phyloP scores from a whole-genome alignment of 2,888 invertebrate genomes.

The Meteorus colon region DNA sequence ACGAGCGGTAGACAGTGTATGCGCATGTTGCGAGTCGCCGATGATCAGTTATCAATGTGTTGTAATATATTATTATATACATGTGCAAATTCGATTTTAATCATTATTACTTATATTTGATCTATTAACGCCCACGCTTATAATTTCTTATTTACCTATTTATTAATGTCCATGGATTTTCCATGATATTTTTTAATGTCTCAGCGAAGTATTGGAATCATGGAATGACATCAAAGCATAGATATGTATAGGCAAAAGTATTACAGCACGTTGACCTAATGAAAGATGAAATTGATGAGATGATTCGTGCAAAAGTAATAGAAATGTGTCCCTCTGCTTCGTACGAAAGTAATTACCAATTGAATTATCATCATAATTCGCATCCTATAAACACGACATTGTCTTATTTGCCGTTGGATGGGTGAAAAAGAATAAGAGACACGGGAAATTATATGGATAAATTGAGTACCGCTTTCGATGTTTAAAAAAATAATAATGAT shows the following conservation, averaged over 20 bases:
- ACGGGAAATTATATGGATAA: constrained; percentile 37
- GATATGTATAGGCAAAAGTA: not conserved
- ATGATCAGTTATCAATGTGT: not conserved
- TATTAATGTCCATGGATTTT: not conserved
- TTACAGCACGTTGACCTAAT: not conserved
- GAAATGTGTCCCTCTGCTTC: constrained; percentile 60
- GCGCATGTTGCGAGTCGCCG: not conserved
- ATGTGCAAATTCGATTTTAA: not conserved
- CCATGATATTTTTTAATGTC: not conserved
- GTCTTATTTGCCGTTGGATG: constrained; percentile 34
- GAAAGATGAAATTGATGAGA: constrained; percentile 18
- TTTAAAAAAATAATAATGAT: constrained; percentile 50
- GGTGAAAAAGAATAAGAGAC: constrained; percentile 31
- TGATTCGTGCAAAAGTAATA: constrained; percentile 45
- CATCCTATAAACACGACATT: constrained; percentile 40
- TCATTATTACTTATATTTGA: not conserved
- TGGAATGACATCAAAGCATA: not conserved
- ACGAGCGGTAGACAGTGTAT: not conserved
- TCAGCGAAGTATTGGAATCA: not conserved
- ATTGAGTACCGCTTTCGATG: constrained; percentile 58
- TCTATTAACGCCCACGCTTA: not conserved
- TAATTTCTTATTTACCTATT: not conserved
- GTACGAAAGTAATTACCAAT: constrained; percentile 52
- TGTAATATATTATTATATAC: not conserved
- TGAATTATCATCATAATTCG: constrained; percentile 46